Evolutionary conservation across 1,140 invertebrate species (phyloP).

Genomic region (Ips typographus): DNA sequence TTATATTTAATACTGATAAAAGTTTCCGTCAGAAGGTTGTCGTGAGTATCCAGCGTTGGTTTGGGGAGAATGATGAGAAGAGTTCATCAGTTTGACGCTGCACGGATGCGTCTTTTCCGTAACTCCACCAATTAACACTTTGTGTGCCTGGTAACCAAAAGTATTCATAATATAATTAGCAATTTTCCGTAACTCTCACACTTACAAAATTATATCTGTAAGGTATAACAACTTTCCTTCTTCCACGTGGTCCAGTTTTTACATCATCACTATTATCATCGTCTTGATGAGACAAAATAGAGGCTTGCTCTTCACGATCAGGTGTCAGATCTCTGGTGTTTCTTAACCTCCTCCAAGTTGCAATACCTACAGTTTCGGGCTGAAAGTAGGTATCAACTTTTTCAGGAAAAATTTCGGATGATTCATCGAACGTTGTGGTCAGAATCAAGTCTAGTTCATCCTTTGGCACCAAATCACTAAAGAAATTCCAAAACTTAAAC

Average conservation of each 20-base stretch:
- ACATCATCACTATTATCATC: constrained; percentile 7
- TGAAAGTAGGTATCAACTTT: constrained; percentile 61
- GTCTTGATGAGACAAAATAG: not conserved
- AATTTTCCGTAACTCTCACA: not conserved
- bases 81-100: constrained; percentile 66
- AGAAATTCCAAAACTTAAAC: constrained; percentile 23
- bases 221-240: constrained; percentile 23
- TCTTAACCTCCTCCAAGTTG: constrained; percentile 59
- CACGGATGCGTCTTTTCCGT: constrained; percentile 60
- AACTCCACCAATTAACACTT: constrained; percentile 59
- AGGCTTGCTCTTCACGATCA: constrained; percentile 41
- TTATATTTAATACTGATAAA: constrained; percentile 41
- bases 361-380: constrained; percentile 57
- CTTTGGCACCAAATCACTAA: constrained; percentile 54
- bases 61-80: constrained; percentile 64
- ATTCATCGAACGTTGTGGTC: constrained; percentile 61
- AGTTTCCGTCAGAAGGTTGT: constrained; percentile 60
- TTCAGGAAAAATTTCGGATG: constrained; percentile 60
- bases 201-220: constrained; percentile 42
- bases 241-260: not conserved
- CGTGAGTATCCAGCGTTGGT: constrained; percentile 67
- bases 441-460: constrained; percentile 64
- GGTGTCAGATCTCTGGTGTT: constrained; percentile 58
- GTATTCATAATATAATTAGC: not conserved
- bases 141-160: constrained; percentile 54